Percentiles rank a stretch among this genome's conserved stretches.
These are phyloP conservation scores for Prietella phreatophila DNA, from an alignment of 2,113 vertebrate genomes.

Conservation along the genomic window DNA sequence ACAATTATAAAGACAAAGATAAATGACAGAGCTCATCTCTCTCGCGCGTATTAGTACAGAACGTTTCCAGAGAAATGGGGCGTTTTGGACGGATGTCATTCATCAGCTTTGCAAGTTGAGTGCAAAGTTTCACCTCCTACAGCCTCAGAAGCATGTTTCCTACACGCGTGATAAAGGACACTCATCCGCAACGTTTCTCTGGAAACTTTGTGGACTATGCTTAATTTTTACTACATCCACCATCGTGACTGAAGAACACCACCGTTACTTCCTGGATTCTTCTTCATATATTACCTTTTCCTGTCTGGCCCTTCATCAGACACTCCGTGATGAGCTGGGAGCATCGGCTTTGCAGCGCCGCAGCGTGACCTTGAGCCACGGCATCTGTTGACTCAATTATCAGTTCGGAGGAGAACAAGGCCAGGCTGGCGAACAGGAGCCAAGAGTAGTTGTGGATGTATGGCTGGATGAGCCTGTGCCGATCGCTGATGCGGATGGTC, in stretches of 20 bases:
- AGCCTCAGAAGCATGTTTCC: neutral
- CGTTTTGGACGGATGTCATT: neutral
- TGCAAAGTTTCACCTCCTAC: neutral
- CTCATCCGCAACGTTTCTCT: neutral
- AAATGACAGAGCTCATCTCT: neutral
- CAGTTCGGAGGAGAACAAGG: conserved; percentile 88
- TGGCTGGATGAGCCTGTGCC: conserved; percentile 91
- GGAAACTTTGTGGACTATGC: neutral
- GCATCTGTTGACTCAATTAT: conserved; percentile 73
- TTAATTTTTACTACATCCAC: neutral
- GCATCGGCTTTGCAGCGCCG: conserved; percentile 78
- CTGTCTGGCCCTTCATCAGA: conserved; percentile 88
- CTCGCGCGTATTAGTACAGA: neutral
- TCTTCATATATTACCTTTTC: conserved; percentile 76
- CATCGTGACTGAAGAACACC: neutral
- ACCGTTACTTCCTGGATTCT: neutral
- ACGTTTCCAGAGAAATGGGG: neutral
- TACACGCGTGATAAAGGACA: neutral
- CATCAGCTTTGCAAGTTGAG: neutral
- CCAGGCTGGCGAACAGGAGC: conserved; percentile 89
- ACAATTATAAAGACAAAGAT: neutral
- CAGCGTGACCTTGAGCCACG: conserved; percentile 65
- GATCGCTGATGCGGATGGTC: conserved; percentile 90
- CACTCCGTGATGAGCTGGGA: conserved; percentile 89
- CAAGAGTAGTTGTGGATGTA: conserved; percentile 98